phyloP scores from a whole-genome alignment of 2,888 invertebrate genomes.

The Papilio protenor region DNA sequence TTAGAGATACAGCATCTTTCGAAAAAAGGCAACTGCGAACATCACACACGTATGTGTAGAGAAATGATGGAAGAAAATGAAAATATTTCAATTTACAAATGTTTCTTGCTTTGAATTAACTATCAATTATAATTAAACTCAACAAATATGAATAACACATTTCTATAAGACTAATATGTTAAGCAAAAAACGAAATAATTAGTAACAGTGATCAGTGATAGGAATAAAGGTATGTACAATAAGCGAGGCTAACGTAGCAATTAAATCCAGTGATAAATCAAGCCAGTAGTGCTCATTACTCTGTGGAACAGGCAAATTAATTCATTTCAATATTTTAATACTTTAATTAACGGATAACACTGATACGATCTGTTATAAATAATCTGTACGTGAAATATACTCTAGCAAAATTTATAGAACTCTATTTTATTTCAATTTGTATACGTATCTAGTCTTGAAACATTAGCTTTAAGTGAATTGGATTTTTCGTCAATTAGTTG shows the following conservation, averaged over 20 bases:
- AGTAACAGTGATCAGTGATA: background rate
- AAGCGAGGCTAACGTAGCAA: slow-evolving; percentile 40
- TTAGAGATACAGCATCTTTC: too few relatives aligned
- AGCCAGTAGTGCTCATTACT: slow-evolving; percentile 48
- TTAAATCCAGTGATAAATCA: slow-evolving; percentile 52
- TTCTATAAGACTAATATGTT: too few relatives aligned
- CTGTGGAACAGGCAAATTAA: slow-evolving; percentile 49
- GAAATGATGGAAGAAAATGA: too few relatives aligned
- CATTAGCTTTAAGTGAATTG: background rate
- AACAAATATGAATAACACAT: too few relatives aligned
- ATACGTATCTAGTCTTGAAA: background rate
- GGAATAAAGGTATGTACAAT: background rate
- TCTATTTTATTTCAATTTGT: background rate
- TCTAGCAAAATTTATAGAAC: slow-evolving; percentile 16
- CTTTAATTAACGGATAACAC: slow-evolving; percentile 60
- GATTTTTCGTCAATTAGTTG: background rate
- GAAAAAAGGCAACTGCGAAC: too few relatives aligned
- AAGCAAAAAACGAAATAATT: too few relatives aligned
- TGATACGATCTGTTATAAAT: slow-evolving; percentile 55
- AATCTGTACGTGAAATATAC: slow-evolving; percentile 53
- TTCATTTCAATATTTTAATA: slow-evolving; percentile 55
- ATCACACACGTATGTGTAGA: too few relatives aligned
- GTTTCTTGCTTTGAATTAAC: too few relatives aligned
- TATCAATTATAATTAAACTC: too few relatives aligned
- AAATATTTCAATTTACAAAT: too few relatives aligned